Conservation (phyloP, 2,888 invertebrate species). For the Hylaea fasciaria region DNA sequence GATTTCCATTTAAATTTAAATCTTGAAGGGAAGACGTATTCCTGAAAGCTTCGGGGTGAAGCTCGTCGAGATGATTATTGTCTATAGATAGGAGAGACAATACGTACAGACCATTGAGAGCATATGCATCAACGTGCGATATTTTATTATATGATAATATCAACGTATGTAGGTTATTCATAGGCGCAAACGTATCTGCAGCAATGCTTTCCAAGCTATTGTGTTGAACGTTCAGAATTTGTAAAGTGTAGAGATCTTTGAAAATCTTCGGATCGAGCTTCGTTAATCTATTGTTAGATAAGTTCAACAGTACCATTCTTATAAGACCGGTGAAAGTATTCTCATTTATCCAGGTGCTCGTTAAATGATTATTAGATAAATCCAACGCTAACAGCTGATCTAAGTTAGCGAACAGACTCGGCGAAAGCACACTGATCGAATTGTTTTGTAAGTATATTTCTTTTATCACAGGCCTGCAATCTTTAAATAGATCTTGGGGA, state of each 20-base stretch:
- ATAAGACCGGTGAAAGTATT: conserved; percentile 95
- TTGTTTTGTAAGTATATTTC: conserved; percentile 97
- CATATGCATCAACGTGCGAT: conserved; percentile 92
- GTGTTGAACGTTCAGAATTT: conserved; percentile 93
- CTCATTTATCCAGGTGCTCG: conserved; percentile 93
- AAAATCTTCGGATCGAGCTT: conserved; percentile 93
- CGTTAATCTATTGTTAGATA: conserved; percentile 93
- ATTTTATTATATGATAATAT: conserved; percentile 94
- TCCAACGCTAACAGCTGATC: conserved; percentile 92
- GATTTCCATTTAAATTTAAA: conserved; percentile 95
- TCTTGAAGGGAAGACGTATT: conserved; percentile 96
- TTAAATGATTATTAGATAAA: conserved; percentile 93
- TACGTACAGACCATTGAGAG: conserved; percentile 94
- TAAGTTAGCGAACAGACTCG: conserved; percentile 93
- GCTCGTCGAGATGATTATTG: conserved; percentile 92
- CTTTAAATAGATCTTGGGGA: conserved; percentile 93
- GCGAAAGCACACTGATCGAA: conserved; percentile 93
- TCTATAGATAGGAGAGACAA: conserved; percentile 93
- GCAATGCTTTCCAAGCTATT: conserved; percentile 93
- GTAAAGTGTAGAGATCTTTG: conserved; percentile 93
- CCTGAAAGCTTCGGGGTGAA: conserved; percentile 94
- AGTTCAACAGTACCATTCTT: conserved; percentile 93
- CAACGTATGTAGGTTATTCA: conserved; percentile 96
- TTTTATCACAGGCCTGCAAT: conserved; percentile 91
- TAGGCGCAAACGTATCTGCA: conserved; percentile 94